These are phyloP conservation scores for Liposcelis brunnea DNA, from an alignment of 2,888 invertebrate species.

Conservation along the genomic window DNA sequence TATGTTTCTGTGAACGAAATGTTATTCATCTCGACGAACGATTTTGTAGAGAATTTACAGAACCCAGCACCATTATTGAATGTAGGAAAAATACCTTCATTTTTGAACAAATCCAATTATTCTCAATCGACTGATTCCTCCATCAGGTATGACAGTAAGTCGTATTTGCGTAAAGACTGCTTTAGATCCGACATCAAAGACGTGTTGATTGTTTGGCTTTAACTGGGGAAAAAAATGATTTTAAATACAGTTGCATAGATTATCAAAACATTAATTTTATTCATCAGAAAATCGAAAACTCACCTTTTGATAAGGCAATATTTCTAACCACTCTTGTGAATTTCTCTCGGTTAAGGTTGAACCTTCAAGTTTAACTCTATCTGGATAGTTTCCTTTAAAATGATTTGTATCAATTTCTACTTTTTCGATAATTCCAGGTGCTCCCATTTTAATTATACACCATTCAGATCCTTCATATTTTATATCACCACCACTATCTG, in stretches of 20 bases:
- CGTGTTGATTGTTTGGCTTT: conserved; percentile 33
- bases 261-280: not conserved
- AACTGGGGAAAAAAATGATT: conserved; percentile 27
- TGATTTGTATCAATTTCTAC: conserved; percentile 41
- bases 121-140: conserved; percentile 41
- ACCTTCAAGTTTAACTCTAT: conserved; percentile 39
- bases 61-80: no score
- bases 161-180: conserved; percentile 33
- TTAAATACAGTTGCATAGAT: conserved; percentile 7
- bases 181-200: conserved; percentile 27
- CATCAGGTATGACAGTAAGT: conserved; percentile 43
- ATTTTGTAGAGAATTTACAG: no score
- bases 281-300: no score
- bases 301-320: conserved; percentile 36
- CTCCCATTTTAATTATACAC: conserved; percentile 41
- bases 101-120: conserved; percentile 23
- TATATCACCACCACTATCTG: not conserved
- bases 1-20: no score
- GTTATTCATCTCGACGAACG: no score
- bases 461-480: conserved; percentile 32
- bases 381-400: conserved; percentile 48
- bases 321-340: conserved; percentile 28
- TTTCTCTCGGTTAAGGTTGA: conserved; percentile 24
- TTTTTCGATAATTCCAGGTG: conserved; percentile 30
- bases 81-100: no score